Evolutionary conservation across 2,113 vertebrate genomes (phyloP), one percentile per base, ranked within the genome.

Genomic region (Boulengeromyrus knoepffleri): DNA sequence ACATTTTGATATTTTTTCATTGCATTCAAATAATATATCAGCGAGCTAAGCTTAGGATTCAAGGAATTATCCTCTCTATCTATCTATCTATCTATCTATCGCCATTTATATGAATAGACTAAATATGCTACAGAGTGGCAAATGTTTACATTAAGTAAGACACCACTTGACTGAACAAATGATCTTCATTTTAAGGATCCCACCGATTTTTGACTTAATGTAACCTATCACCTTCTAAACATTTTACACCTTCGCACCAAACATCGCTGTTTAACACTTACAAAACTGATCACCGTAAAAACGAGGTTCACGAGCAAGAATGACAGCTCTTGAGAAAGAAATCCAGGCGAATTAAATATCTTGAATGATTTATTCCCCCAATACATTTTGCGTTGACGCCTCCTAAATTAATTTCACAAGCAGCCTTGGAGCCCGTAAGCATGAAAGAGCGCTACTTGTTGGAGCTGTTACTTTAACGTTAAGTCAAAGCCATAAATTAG

Each of bases 401-500:
- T 77, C 15, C 6, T 13, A 39, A 80, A 36, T 39, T 80, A 80
- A 80, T 42, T 80, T 80, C 74, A 80, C 36, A 42, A 80, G 17
- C 36, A 39, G 74, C 1, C 13, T 36, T 42, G 36, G 17, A 42
- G 5, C 36, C 31, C 6, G 36, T 36, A 80, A 80, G 15, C 74
- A 42, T 80, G 74, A 17, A 39, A 19, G 31, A 80, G 74, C 15
- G 74, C 74, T 42, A 39, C 52, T 45, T 77, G 94, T 93, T 92
- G 95, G 93, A 95, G 94, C 96, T 96, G 95, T 94, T 89, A 84
- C 97, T 97, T 96, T 96, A 95, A 95, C 97, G 95, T 96, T 97
- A 96, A 97, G 97, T 97, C 98, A 98, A 98, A 97, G 97, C 98
- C 97, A 99, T 98, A 97, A 99, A 99, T 98, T 98, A 99, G 97